These are phyloP conservation scores for Microctonus aethiopoides DNA, from an alignment of 2,888 invertebrate species.

Conservation along the genomic window DNA sequence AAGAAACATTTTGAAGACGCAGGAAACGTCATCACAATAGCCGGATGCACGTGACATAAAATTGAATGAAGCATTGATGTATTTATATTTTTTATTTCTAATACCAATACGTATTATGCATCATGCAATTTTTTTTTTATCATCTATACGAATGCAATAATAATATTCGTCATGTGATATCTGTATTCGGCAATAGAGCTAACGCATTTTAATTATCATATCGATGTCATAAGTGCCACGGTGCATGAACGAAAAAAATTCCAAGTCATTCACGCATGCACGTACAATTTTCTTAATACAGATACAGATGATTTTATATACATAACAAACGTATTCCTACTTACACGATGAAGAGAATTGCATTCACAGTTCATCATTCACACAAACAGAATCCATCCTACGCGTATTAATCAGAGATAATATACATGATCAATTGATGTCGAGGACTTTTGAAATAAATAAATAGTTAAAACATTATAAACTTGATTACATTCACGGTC, in stretches of 20 bases:
- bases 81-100: not conserved
- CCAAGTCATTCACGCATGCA: not conserved
- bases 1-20: conserved; percentile 12
- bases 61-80: conserved; percentile 17
- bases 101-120: not conserved
- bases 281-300: too few species aligned
- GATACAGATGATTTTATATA: conserved; percentile 7
- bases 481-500: too few species aligned
- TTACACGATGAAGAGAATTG: not conserved
- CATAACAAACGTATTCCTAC: too few species aligned
- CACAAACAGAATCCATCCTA: conserved; percentile 14
- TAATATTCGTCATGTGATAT: not conserved
- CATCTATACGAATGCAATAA: not conserved
- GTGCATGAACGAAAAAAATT: not conserved
- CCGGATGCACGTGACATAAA: conserved; percentile 33
- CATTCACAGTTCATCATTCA: conserved; percentile 6
- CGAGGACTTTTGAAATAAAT: conserved; percentile 16
- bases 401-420: not conserved
- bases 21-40: conserved; percentile 20
- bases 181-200: conserved; percentile 10
- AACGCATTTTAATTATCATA: conserved; percentile 17
- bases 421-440: conserved; percentile 8
- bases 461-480: not conserved
- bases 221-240: conserved; percentile 17
- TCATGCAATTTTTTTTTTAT: conserved; percentile 2